Conservation (phyloP, 2,113 vertebrate species). For the Nerophis lumbriciformis region DNA sequence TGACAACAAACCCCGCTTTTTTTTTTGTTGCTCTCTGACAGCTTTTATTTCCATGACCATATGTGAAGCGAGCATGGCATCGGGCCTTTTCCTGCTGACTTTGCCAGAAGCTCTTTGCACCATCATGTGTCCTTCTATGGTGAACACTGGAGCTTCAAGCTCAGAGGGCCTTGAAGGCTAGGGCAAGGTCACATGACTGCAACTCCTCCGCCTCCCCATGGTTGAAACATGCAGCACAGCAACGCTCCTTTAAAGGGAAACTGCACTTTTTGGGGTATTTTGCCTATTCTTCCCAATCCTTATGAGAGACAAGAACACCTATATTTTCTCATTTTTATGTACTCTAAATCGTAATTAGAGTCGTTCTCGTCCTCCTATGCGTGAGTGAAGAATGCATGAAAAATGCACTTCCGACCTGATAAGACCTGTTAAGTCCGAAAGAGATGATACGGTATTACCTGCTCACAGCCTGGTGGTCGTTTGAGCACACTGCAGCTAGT, state of each 20-base stretch:
- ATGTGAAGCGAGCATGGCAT: constrained; percentile 16
- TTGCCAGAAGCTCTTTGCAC: constrained; percentile 26
- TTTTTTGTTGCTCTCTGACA: background rate
- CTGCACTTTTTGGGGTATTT: background rate
- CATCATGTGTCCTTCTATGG: constrained; percentile 45
- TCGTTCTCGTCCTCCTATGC: no score
- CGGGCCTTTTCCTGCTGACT: constrained; percentile 12
- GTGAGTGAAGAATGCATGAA: no score
- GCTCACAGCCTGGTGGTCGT: no score
- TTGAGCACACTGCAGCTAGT: no score
- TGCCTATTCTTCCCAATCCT: background rate
- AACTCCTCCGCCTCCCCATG: constrained; percentile 31
- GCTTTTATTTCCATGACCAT: constrained; percentile 10
- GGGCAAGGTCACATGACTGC: background rate
- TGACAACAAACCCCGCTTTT: constrained; percentile 15
- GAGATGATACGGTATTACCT: no score
- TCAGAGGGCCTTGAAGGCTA: constrained; percentile 25
- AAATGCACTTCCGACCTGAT: no score
- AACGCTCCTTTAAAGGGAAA: background rate
- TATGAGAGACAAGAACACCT: no score
- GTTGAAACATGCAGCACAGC: constrained; percentile 19
- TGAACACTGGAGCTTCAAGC: constrained; percentile 14
- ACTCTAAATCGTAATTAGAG: no score
- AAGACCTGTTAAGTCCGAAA: no score
- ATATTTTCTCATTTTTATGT: no score